Base-by-base conservation (phyloP, 2,797 vertebrate species). In the Leucoraja ocellata region DNA sequence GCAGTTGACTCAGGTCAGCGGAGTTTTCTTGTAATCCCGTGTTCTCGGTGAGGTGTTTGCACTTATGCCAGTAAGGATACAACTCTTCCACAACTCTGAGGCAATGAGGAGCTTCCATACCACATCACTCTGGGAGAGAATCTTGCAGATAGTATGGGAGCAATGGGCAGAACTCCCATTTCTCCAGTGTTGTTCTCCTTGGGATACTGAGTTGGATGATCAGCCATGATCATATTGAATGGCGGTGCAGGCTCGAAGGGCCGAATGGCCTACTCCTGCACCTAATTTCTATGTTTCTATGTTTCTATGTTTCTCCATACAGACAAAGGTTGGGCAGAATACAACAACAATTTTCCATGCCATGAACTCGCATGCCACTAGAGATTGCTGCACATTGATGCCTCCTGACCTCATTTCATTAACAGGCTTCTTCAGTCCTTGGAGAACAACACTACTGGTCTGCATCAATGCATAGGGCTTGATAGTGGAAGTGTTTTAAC, bases 351-450 rank as follows among this genome's bases (percentile, higher is more conserved):
- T 76, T 76, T 54, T 25, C 9, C 54, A 14, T 23, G 71, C 71
- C 76, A 23, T 58, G 25, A 91, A 21, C 68, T 91, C 68, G 25
- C 9, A 54, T 92, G 23, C 90, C 90, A 92, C 4, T 28, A 23
- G 90, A 76, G 39, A 8, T 28, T 76, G 54, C 71, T 76, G 58
- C 68, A 92, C 21, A 76, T 54, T 76, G 71, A 76, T 76, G 76
- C 68, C 13, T 28, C 71, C 71, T 76, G 73, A 76, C 90, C 90
- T 92, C 39, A 74, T 91, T 91, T 91, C 68, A 76, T 54, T 92
- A 92, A 54, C 46, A 76, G 71, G 90, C 74, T 76, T 46, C 71
- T 76, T 76, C 23, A 92, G 71, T n/a, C 71, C 71, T 76, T 16
- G 54, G 39, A 58, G 71, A 73, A 61, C 23, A 23, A 28, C 2